Evolutionary conservation across 2,888 invertebrate genomes (phyloP).

Genomic region (Gastracanthus pulcherrimus): DNA sequence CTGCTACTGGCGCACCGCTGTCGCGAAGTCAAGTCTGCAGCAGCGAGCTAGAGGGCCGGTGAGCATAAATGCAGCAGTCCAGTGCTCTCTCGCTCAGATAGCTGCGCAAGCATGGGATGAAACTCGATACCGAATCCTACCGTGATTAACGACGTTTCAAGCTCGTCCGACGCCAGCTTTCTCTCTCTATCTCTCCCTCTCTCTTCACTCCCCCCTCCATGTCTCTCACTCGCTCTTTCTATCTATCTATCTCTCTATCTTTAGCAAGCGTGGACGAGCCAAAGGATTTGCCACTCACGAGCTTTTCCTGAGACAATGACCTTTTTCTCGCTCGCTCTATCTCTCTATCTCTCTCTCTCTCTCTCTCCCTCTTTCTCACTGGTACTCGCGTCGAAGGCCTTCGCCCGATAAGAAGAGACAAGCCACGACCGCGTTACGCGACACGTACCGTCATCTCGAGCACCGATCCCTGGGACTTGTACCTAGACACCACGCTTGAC

Average conservation of each 20-base stretch:
- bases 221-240: neutral
- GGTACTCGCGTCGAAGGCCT: slow-evolving; percentile 28
- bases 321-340: slow-evolving; percentile 59
- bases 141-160: slow-evolving; percentile 75
- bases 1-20: too few species aligned
- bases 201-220: neutral
- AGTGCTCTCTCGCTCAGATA: neutral
- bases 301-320: slow-evolving; percentile 69
- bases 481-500: too few species aligned
- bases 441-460: neutral
- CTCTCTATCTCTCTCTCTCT: too few species aligned
- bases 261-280: slow-evolving; percentile 29
- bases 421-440: slow-evolving; percentile 53
- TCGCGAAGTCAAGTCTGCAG: slow-evolving; percentile 8
- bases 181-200: neutral
- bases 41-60: neutral
- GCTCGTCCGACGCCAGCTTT: slow-evolving; percentile 61
- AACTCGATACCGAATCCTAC: slow-evolving; percentile 75
- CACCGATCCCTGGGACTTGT: neutral
- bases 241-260: neutral
- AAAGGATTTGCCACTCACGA: slow-evolving; percentile 71
- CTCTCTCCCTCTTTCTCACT: too few species aligned
- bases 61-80: slow-evolving; percentile 25
- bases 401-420: slow-evolving; percentile 60
- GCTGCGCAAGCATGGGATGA: slow-evolving; percentile 67